These are phyloP conservation scores for Castor canadensis DNA, from an alignment of 2,113 vertebrate species.

Conservation along the genomic window DNA sequence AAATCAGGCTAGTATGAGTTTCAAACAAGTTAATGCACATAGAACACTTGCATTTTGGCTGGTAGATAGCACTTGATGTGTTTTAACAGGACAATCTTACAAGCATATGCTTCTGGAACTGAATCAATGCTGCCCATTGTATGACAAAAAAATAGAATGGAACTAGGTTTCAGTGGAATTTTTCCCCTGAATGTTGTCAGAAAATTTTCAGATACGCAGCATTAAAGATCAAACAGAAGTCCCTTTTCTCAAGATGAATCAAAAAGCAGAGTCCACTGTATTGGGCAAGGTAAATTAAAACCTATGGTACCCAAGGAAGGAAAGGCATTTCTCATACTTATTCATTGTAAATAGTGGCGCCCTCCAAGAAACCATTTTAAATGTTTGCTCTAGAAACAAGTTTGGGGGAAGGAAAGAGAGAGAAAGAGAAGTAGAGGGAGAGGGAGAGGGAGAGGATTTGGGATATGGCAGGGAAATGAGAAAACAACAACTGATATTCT, in stretches of 20 bases:
- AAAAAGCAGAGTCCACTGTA: constrained; percentile 39
- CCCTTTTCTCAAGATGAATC: constrained; percentile 41
- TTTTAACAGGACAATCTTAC: neutral
- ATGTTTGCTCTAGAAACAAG: neutral
- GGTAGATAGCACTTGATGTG: neutral
- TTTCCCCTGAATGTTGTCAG: neutral
- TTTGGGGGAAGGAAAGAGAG: neutral
- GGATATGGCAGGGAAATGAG: neutral
- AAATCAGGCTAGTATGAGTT: neutral
- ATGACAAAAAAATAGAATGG: neutral
- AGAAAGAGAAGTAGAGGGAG: neutral
- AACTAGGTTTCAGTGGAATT: neutral
- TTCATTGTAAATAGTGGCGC: neutral
- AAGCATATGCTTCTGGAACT: neutral
- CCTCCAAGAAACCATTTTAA: constrained; percentile 20
- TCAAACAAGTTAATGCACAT: neutral
- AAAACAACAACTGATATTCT: neutral
- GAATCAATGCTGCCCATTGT: neutral
- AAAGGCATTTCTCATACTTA: neutral
- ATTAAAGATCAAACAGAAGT: neutral
- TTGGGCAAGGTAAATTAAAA: neutral
- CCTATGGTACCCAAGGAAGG: neutral
- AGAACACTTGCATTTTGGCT: neutral
- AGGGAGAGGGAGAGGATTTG: too few relatives aligned
- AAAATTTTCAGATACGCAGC: neutral